Evolutionary conservation across 1,140 invertebrate genomes (phyloP).

Genomic region (Drosophila sp.): DNA sequence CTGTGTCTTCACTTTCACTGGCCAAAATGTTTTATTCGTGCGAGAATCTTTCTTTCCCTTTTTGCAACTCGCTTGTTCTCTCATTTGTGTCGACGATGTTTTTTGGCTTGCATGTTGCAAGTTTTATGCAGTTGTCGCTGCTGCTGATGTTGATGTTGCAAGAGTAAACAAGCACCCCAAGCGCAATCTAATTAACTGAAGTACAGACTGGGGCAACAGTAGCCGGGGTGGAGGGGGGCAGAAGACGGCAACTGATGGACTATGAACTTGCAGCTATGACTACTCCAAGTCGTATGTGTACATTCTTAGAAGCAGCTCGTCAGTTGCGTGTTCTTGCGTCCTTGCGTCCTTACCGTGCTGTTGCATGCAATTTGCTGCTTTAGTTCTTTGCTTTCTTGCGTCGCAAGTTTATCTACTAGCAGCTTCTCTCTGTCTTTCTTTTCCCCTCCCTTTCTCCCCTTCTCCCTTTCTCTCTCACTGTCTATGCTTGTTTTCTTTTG

Average conservation of each 20-base stretch:
- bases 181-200: slow-evolving; percentile 70
- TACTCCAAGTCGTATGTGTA: slow-evolving; percentile 15
- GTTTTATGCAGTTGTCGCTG: slow-evolving; percentile 9
- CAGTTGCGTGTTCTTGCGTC: slow-evolving; percentile 34
- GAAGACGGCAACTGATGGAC: slow-evolving; percentile 38
- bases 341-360: slow-evolving; percentile 51
- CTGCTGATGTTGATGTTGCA: slow-evolving; percentile 17
- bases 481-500: not conserved
- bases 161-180: slow-evolving; percentile 66
- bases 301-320: slow-evolving; percentile 12
- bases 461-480: not conserved
- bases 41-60: slow-evolving; percentile 8
- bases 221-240: not conserved
- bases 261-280: slow-evolving; percentile 38
- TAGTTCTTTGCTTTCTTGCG: slow-evolving; percentile 27
- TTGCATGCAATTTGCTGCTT: slow-evolving; percentile 56
- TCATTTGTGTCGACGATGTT: slow-evolving; percentile 43
- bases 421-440: not conserved
- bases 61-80: slow-evolving; percentile 36
- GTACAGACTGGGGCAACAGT: slow-evolving; percentile 33
- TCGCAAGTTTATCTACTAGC: slow-evolving; percentile 33
- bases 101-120: slow-evolving; percentile 22
- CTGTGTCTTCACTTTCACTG: slow-evolving; percentile 54
- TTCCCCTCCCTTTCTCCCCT: not conserved
- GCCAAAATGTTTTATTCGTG: slow-evolving; percentile 56